These are phyloP conservation scores for Dromius quadrimaculatus DNA, from an alignment of 2,888 invertebrate species.

Conservation along the genomic window DNA sequence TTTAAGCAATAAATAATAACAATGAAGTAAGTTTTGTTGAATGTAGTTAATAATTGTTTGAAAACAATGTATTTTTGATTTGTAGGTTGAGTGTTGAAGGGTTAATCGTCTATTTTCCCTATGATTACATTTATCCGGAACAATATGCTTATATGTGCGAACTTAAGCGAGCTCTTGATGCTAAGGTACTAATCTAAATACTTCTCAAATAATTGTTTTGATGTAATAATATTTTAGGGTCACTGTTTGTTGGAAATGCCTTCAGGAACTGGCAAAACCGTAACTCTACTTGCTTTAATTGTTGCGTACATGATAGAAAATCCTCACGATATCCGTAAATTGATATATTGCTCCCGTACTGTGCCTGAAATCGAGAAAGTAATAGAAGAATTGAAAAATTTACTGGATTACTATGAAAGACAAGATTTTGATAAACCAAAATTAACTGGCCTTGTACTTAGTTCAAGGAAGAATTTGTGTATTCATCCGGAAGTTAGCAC, in stretches of 20 bases:
- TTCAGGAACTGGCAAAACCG: conserved; percentile 98
- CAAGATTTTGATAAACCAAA: conserved; percentile 78
- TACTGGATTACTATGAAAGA: conserved; percentile 90
- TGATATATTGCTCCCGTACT: conserved; percentile 98
- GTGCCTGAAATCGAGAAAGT: conserved; percentile 99
- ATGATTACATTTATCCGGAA: conserved; percentile 99
- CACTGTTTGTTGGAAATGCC: conserved; percentile 99
- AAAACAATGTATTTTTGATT: neutral
- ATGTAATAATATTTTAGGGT: conserved; percentile 73
- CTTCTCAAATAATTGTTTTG: conserved; percentile 44
- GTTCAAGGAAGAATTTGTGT: conserved; percentile 97
- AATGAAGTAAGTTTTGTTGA: too few relatives aligned
- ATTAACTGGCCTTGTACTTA: conserved; percentile 90
- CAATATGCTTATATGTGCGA: conserved; percentile 99
- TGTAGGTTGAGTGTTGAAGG: conserved; percentile 93
- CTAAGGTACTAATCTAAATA: too few relatives aligned
- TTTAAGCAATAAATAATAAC: too few relatives aligned
- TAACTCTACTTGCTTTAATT: conserved; percentile 92
- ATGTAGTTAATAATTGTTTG: too few relatives aligned
- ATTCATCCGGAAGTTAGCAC: conserved; percentile 93
- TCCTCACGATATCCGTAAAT: conserved; percentile 85
- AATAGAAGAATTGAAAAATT: conserved; percentile 91
- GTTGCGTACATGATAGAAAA: conserved; percentile 94
- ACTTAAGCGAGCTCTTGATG: conserved; percentile 94
- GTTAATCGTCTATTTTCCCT: conserved; percentile 95